Evolutionary conservation across 2,113 vertebrate genomes (phyloP), one percentile per base, ranked within the genome.

Genomic region (Oncorhynchus clarkii): DNA sequence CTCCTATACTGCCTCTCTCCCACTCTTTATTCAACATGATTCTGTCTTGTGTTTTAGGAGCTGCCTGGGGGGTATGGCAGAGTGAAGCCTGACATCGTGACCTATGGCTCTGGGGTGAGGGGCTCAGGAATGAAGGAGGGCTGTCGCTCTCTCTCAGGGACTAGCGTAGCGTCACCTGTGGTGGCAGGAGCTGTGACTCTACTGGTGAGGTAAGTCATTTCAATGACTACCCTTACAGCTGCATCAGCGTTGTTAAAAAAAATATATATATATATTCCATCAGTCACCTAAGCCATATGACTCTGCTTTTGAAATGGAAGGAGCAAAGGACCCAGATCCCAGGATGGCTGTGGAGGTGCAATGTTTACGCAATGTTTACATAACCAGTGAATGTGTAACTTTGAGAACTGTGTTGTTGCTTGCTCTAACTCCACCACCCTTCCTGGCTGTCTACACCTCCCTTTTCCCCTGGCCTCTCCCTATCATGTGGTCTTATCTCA

Each of bases 71-170:
- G 98, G 26, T 99, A 99, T 0, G 98, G 98, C 72, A 91, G 98
- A 54, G 91, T 99, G 87, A 99, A 99, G 81, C 98, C 98, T 1
- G 98, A 99, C 65, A 96, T 99, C 2, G 97, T 99, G 71, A 99
- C 98, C 5, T 99, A 99, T 0, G 98, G 98, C 27, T 98, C 97
- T 4, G 97, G 98, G 1, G 98, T 99, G 62, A 92, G 98, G 27
- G 98, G 98, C 3, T 99, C 97, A 0, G 98, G 98, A 0, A 93
- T 99, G 94, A 99, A 99, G 79, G 98, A 97, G 14, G 98, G 98
- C 0, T 99, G 98, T 70, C 96, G 97, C 66, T 98, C 97, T 0
- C 93, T 99, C 67, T 99, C 98, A 0, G 98, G 98, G 45, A 99
- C 98, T 82, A 99, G 98, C 0, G 98, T 99, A 31, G 98, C 98